Evolutionary conservation across 2,113 vertebrate genomes (phyloP), one percentile per base, ranked within the genome.

Genomic region (Pygoscelis antarcticus): DNA sequence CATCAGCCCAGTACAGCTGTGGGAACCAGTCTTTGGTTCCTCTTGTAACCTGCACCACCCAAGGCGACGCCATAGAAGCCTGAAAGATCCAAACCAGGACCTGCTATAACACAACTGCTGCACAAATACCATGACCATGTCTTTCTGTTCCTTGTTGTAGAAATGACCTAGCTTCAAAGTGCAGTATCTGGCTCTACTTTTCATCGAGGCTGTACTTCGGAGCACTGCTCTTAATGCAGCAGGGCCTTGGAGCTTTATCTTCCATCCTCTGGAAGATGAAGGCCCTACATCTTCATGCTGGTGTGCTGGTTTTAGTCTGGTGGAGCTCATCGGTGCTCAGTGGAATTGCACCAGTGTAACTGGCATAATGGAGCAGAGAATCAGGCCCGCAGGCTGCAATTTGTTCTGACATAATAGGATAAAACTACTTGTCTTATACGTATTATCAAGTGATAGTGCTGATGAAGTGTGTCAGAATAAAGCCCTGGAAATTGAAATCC

Each of bases 401-500:
- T 97, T 97, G 49, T 90, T 95, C 92, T 96, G 96, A 97, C 95
- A 95, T 96, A 96, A 96, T 96, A 95, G 89, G 94, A 92, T 75
- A 93, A 94, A 97, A 89, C 89, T 96, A 93, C 92, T 91, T 95
- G 94, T 89, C 68, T 93, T 88, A 76, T 22, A 82, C 2, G 19
- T 94, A 65, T 68, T 90, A 46, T 68, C 75, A 84, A 96, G 93
- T 46, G 70, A 84, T 82, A 68, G 60, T 20, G 36, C 77, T 96
- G 95, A 97, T 96, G 78, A 96, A 94, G 96, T 96, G 93, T 96
- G 95, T 97, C 96, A 96, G 94, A 90, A 83, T 93, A 83, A 97
- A 94, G 75, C 71, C 83, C 78, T 77, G 82, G 74, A 95, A 96
- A 94, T 69, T 70, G 87, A 82, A 90, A 54, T 83, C 64, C 64